Conservation (phyloP, 1,140 invertebrate species). For the Latrodectus geometricus region DNA sequence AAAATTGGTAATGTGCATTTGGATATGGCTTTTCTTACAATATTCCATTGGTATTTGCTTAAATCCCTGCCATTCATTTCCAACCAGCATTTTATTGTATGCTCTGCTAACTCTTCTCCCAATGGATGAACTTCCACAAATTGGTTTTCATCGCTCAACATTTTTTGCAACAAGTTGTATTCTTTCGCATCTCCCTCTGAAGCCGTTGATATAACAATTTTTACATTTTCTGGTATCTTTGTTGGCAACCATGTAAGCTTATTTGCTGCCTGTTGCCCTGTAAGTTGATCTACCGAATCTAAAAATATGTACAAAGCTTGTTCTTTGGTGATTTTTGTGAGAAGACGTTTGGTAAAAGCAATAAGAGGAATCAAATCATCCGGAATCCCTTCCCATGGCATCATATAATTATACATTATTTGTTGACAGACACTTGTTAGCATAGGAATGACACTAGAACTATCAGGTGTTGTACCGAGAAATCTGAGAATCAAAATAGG, state of each 20-base stretch:
- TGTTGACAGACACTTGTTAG: conserved; percentile 95
- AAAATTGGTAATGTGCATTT: conserved; percentile 97
- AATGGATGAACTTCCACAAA: conserved; percentile 88
- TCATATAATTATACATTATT: conserved; percentile 89
- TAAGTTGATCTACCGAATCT: conserved; percentile 94
- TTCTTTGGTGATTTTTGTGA: conserved; percentile 82
- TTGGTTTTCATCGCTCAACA: conserved; percentile 90
- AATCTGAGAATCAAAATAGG: conserved; percentile 92
- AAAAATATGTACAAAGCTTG: conserved; percentile 89
- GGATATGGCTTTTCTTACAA: conserved; percentile 90
- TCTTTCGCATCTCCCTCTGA: conserved; percentile 87
- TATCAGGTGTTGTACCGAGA: conserved; percentile 96
- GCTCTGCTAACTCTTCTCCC: conserved; percentile 91
- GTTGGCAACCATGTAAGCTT: conserved; percentile 97
- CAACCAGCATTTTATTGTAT: conserved; percentile 96
- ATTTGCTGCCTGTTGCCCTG: conserved; percentile 92
- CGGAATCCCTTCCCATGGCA: conserved; percentile 92
- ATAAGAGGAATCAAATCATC: conserved; percentile 95
- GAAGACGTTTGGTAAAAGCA: conserved; percentile 93
- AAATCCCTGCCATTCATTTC: conserved; percentile 87
- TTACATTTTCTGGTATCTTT: conserved; percentile 87
- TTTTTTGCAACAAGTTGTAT: conserved; percentile 85
- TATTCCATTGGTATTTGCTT: conserved; percentile 92
- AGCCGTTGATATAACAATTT: conserved; percentile 91
- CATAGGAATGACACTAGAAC: conserved; percentile 91